A percentile compares a stretch with the other conserved stretches of the same genome.
Conservation (phyloP, 2,888 invertebrate genomes). For the Lysandra bellargus region DNA sequence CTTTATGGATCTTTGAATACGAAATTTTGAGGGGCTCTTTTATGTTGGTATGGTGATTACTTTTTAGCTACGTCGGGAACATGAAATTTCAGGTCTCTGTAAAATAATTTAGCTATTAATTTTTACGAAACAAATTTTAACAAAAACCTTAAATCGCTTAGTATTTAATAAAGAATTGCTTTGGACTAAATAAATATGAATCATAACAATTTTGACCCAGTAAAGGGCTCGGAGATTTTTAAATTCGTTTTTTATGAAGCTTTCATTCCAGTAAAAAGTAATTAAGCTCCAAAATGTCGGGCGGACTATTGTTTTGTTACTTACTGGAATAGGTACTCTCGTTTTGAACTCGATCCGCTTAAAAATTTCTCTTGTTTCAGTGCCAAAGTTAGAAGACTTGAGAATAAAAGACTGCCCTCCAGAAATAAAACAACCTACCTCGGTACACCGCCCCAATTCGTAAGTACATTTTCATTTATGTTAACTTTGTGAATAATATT, state of each 20-base stretch:
- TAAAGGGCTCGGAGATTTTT: conserved; percentile 1
- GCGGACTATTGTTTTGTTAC: conserved; percentile 1
- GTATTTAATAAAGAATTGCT: background rate
- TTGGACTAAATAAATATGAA: background rate
- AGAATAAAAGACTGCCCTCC: conserved; percentile 78
- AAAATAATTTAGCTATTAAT: background rate
- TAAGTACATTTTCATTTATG: conserved; percentile 54
- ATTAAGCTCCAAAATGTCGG: conserved; percentile 7
- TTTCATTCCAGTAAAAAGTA: background rate
- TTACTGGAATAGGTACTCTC: conserved; percentile 11
- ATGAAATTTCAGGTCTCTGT: background rate
- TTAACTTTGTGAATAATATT: conserved; percentile 33
- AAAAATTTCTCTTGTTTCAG: conserved; percentile 51
- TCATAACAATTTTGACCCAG: background rate
- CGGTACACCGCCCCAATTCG: conserved; percentile 75
- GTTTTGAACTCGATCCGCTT: conserved; percentile 27
- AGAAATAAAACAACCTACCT: conserved; percentile 77
- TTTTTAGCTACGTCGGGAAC: background rate
- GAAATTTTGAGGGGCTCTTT: conserved; percentile 9
- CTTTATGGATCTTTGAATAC: conserved; percentile 17
- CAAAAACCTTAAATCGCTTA: background rate
- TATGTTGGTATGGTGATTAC: conserved; percentile 18
- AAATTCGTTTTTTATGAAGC: background rate
- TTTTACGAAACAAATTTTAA: background rate
- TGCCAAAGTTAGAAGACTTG: conserved; percentile 77